Conservation (phyloP, 1,140 invertebrate species). For the Nephila pilipes region DNA sequence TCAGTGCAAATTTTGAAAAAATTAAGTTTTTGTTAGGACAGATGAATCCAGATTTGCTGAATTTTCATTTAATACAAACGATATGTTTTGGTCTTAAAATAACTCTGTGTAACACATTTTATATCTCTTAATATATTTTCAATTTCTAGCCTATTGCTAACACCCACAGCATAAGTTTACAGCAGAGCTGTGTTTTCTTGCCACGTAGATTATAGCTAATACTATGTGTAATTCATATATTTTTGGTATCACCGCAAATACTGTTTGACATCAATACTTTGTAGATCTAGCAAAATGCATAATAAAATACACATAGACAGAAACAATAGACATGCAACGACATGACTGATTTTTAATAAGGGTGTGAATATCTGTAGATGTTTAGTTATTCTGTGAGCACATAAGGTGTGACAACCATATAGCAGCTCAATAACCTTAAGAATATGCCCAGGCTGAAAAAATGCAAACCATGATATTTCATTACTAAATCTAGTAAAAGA, state of each 20-base stretch:
- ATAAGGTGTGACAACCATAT: slow-evolving; percentile 65
- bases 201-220: slow-evolving; percentile 32
- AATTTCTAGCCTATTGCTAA: slow-evolving; percentile 67
- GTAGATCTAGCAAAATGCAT: slow-evolving; percentile 74
- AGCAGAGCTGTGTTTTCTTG: slow-evolving; percentile 28
- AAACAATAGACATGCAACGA: slow-evolving; percentile 71
- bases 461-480: not conserved
- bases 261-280: slow-evolving; percentile 69
- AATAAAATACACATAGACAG: slow-evolving; percentile 72
- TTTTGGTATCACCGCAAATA: slow-evolving; percentile 49
- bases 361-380: slow-evolving; percentile 74
- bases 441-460: slow-evolving; percentile 73
- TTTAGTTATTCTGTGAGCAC: slow-evolving; percentile 72
- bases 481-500: too few species aligned
- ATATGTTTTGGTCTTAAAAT: slow-evolving; percentile 66
- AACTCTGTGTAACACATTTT: slow-evolving; percentile 18
- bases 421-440: slow-evolving; percentile 62
- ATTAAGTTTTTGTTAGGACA: slow-evolving; percentile 10
- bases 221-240: slow-evolving; percentile 66
- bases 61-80: slow-evolving; percentile 56
- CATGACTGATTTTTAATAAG: slow-evolving; percentile 62
- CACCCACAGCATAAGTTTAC: slow-evolving; percentile 63
- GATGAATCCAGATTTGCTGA: not conserved
- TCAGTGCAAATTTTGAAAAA: slow-evolving; percentile 38
- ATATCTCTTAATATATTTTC: slow-evolving; percentile 30